Percentiles rank a stretch among this genome's conserved stretches.
phyloP scores from a whole-genome alignment of 2,797 vertebrate species.

The Prunella strophiata region DNA sequence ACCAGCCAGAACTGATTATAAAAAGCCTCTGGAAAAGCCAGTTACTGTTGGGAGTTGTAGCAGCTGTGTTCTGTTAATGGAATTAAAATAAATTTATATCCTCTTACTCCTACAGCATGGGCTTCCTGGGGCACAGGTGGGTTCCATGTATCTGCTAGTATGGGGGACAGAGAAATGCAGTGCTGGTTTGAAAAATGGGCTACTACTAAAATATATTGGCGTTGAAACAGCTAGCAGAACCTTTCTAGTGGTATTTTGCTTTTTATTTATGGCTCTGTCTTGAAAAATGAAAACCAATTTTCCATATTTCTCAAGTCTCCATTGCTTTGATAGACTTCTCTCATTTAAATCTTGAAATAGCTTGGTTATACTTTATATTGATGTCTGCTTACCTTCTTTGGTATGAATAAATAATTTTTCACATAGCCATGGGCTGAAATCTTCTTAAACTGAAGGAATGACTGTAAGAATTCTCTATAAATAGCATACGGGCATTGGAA shows the following conservation, averaged over 20 bases:
- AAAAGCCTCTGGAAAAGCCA: neutral
- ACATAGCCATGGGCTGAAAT: neutral
- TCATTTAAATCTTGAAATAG: neutral
- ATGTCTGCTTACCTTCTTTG: neutral
- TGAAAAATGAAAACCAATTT: neutral
- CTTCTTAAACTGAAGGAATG: neutral
- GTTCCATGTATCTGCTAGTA: neutral
- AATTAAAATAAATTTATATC: neutral
- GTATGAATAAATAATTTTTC: slow-evolving; percentile 27
- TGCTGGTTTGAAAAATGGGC: neutral
- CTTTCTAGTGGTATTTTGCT: neutral
- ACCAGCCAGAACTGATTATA: neutral
- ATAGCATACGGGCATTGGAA: neutral
- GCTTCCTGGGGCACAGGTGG: neutral
- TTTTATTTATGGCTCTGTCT: neutral
- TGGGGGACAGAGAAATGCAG: neutral
- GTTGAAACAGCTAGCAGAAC: neutral
- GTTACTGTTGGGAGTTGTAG: neutral
- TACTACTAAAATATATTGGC: neutral
- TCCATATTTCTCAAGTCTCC: neutral
- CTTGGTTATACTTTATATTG: neutral
- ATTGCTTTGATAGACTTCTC: neutral
- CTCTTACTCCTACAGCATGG: neutral
- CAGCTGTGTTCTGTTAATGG: neutral
- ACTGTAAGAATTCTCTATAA: neutral